A percentile compares a stretch with the other conserved stretches of the same genome.
Conservation (phyloP, 1,140 invertebrate species). For the Eufriesea mexicana region DNA sequence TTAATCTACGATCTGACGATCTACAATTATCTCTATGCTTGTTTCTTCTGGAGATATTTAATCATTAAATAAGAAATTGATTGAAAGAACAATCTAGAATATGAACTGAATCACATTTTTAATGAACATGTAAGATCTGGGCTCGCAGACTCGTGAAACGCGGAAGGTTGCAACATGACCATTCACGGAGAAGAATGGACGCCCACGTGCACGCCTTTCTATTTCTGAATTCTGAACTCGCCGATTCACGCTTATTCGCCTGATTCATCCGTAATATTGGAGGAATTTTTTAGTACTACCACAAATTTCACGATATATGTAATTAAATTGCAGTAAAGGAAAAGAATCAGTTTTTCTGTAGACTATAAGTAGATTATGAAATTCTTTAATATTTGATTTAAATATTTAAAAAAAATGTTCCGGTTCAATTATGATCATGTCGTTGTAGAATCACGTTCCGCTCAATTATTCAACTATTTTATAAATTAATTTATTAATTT, state of each 20-base stretch:
- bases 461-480: no score
- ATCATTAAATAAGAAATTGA: background rate
- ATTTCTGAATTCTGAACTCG: constrained; percentile 27
- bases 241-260: constrained; percentile 49
- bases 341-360: no score
- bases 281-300: constrained; percentile 11
- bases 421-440: no score
- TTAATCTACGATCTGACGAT: constrained; percentile 42
- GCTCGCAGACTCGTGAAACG: constrained; percentile 10
- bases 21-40: background rate
- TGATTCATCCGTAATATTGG: constrained; percentile 50
- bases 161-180: constrained; percentile 26
- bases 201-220: constrained; percentile 40
- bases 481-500: no score
- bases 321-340: no score
- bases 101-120: constrained; percentile 11
- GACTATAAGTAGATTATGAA: no score
- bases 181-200: constrained; percentile 45
- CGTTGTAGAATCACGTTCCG: no score
- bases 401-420: no score
- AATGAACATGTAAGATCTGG: constrained; percentile 17
- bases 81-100: background rate
- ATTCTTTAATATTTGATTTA: no score
- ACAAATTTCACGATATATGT: no score
- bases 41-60: background rate